These are phyloP conservation scores for Neolamprologus kungweensis DNA, from an alignment of 2,113 vertebrate genomes.

Conservation along the genomic window DNA sequence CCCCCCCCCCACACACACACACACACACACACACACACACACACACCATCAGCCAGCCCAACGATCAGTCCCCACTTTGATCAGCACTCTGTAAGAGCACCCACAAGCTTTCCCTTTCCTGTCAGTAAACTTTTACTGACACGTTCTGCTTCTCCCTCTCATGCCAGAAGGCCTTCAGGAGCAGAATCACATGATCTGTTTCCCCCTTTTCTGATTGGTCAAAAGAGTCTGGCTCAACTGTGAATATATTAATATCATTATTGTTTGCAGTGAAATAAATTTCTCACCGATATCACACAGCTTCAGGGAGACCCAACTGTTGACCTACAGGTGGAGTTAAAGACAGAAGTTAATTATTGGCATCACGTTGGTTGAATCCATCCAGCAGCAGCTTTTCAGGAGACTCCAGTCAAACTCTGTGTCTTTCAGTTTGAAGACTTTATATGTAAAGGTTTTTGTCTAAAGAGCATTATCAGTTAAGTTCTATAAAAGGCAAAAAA, in stretches of 20 bases:
- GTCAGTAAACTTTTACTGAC: background rate
- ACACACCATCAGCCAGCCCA: background rate
- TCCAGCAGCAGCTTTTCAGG: background rate
- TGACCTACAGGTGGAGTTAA: conserved; percentile 69
- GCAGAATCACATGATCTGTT: background rate
- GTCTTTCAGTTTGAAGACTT: background rate
- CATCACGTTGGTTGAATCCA: background rate
- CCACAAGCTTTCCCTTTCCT: background rate
- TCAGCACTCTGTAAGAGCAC: background rate
- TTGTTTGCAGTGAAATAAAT: background rate
- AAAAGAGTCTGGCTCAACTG: background rate
- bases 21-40: background rate
- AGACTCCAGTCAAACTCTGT: background rate
- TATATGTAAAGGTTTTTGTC: background rate
- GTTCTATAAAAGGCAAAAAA: background rate
- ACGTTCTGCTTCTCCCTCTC: accelerated
- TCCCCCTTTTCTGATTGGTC: background rate
- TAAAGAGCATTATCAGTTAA: accelerated
- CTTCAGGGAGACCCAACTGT: conserved; percentile 75
- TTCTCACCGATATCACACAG: conserved; percentile 81
- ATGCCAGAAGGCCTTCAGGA: accelerated
- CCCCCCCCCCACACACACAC: no score
- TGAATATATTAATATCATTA: accelerated
- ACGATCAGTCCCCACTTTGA: accelerated
- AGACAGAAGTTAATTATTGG: background rate